Percentiles rank a stretch among this genome's conserved stretches.
phyloP scores from a whole-genome alignment of 1,140 invertebrate species.

The Zaprionus gabonicus region DNA sequence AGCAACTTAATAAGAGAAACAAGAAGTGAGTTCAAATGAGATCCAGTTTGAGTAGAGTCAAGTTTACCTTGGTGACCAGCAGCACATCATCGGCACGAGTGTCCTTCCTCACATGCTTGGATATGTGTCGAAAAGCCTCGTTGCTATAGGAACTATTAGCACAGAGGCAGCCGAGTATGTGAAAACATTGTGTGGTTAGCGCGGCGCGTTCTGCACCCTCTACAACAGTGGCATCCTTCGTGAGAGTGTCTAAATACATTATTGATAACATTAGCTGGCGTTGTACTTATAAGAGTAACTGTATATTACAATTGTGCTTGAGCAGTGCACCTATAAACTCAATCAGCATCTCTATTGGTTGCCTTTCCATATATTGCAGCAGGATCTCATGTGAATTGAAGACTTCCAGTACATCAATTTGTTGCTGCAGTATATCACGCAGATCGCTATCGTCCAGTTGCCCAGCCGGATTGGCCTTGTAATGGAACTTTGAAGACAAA shows the following conservation, averaged over 20 bases:
- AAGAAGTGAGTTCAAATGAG: not conserved
- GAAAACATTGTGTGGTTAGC: conserved; percentile 44
- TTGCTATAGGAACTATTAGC: conserved; percentile 52
- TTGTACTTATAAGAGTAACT: too few species aligned
- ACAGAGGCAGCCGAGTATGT: conserved; percentile 61
- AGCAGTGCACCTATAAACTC: conserved; percentile 59
- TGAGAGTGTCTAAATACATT: conserved; percentile 34
- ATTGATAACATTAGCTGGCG: not conserved
- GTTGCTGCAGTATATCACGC: conserved; percentile 50
- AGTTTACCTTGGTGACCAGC: conserved; percentile 47
- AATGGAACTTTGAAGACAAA: conserved; percentile 51
- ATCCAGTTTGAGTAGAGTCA: not conserved
- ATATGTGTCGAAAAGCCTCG: conserved; percentile 57
- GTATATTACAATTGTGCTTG: conserved; percentile 51
- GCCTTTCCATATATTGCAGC: conserved; percentile 59
- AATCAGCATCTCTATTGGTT: conserved; percentile 72
- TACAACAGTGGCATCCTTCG: conserved; percentile 30
- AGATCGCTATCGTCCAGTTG: conserved; percentile 51
- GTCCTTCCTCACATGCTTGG: conserved; percentile 17
- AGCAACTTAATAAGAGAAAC: conserved; percentile 35
- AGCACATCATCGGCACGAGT: conserved; percentile 38
- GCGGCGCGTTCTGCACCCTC: conserved; percentile 17
- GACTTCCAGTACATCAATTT: conserved; percentile 53
- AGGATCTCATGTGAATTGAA: conserved; percentile 57
- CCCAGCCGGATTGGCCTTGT: conserved; percentile 31